A percentile compares a stretch with the other conserved stretches of the same genome.
phyloP scores from a whole-genome alignment of 2,113 vertebrate genomes.

The Petromus typicus region DNA sequence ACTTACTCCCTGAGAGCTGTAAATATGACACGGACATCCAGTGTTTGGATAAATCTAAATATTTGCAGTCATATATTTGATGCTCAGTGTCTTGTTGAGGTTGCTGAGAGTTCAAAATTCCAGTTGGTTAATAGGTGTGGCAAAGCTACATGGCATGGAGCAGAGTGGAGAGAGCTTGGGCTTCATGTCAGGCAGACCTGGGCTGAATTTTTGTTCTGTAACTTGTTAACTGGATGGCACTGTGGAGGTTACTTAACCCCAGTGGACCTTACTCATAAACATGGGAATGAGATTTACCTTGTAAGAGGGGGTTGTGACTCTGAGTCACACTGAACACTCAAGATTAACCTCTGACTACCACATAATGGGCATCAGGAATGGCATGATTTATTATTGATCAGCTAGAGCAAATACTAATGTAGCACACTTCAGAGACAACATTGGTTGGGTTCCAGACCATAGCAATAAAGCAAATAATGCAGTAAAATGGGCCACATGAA shows the following conservation, averaged over 20 bases:
- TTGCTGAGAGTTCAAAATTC: not conserved
- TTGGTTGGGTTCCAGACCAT: not conserved
- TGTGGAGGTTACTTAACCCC: not conserved
- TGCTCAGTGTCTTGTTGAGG: not conserved
- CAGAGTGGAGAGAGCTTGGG: not conserved
- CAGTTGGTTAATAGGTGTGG: not conserved
- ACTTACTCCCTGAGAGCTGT: not conserved
- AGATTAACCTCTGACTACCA: not conserved
- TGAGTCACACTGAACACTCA: not conserved
- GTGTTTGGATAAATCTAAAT: not conserved
- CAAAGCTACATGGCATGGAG: not conserved
- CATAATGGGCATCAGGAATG: not conserved
- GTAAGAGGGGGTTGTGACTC: not conserved
- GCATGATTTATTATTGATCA: not conserved
- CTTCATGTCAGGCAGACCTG: not conserved
- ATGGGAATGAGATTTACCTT: not conserved
- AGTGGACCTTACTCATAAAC: not conserved
- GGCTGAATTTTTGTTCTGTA: not conserved
- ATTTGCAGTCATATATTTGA: not conserved
- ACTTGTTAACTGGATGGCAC: not conserved
- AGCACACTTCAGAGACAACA: not conserved
- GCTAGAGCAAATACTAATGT: not conserved
- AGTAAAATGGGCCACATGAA: not conserved
- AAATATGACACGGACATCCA: not conserved
- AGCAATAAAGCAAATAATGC: not conserved